Base-by-base conservation (phyloP, 2,113 vertebrate genomes). In the Grus americana region DNA sequence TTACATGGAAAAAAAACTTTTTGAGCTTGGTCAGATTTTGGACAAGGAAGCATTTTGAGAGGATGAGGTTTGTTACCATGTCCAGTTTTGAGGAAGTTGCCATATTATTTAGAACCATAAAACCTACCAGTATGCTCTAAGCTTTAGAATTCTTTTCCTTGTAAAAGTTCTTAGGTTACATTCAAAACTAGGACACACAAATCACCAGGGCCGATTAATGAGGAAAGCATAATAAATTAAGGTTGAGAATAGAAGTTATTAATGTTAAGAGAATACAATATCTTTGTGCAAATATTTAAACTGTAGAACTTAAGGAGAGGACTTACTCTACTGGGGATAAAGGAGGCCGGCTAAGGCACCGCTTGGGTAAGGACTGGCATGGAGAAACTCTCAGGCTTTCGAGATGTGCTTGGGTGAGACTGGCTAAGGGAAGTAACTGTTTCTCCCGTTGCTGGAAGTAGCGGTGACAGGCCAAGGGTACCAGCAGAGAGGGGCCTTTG, bases 381-480 rank as follows among this genome's bases (percentile, higher is more conserved):
- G 32, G 19, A 63, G 55, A 46, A 70, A 7, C 12, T 54, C 23
- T 34, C 10, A 27, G 65, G n/a, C 5, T 40, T 65, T 71, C 26
- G n/a, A n/a, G 29, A 5, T 52, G 3, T 91, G 36, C 24, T 38
- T 72, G 47, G 38, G 16, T 1, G 8, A 59, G 38, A 2, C 8
- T n/a, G 34, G 16, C 12, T 7, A 5, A 57, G 23, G 40, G 30
- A 36, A 19, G 9, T 2, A 14, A 11, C 17, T 10, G 16, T 27
- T 67, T 22, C 19, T 49, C 18, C 14, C 36, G 1, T 3, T 19
- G n/a, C 27, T 32, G 11, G 36, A 20, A 40, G 78, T 23, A 29
- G 1, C 6, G 19, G 19, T 4, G 40, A 9, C 0, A 3, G 34
- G 16, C 16, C 24, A 34, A 40, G 32, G 0, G 5, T 16, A 20